phyloP scores from a whole-genome alignment of 2,888 invertebrate species.

The Balanococcus diminutus region DNA sequence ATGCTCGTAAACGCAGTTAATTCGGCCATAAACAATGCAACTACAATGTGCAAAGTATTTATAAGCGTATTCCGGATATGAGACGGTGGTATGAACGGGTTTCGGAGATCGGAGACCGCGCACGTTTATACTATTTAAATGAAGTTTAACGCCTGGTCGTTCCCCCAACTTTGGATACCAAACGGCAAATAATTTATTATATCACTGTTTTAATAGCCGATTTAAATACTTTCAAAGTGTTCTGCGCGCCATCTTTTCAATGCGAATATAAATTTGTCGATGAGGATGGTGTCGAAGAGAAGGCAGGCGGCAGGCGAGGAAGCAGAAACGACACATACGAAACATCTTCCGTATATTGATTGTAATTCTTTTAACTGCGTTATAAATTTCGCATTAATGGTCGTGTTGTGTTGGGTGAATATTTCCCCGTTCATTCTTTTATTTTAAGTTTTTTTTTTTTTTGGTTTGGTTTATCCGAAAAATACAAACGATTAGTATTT shows the following conservation, averaged over 20 bases:
- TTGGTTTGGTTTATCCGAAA: background rate
- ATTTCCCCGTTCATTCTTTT: background rate
- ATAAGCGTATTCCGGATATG: background rate
- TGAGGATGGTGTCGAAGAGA: background rate
- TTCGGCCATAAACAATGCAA: conserved; percentile 38
- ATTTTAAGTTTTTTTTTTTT: background rate
- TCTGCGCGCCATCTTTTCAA: background rate
- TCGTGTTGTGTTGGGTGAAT: conserved; percentile 23
- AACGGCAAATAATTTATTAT: conserved; percentile 45
- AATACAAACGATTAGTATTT: conserved; percentile 18
- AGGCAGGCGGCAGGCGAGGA: background rate
- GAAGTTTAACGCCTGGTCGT: background rate
- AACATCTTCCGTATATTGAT: conserved; percentile 33
- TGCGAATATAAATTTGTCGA: conserved; percentile 32
- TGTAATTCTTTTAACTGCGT: conserved; percentile 15
- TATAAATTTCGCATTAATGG: conserved; percentile 28
- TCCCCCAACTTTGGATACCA: background rate
- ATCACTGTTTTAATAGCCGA: conserved; percentile 38
- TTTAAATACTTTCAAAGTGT: conserved; percentile 35
- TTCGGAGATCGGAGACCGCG: background rate
- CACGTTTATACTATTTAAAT: conserved; percentile 14
- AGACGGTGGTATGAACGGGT: background rate
- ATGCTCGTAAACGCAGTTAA: conserved; percentile 22
- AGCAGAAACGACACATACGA: background rate
- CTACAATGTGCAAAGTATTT: conserved; percentile 19